Evolutionary conservation across 1,140 invertebrate genomes (phyloP).

Genomic region (Streblospio benedicti): DNA sequence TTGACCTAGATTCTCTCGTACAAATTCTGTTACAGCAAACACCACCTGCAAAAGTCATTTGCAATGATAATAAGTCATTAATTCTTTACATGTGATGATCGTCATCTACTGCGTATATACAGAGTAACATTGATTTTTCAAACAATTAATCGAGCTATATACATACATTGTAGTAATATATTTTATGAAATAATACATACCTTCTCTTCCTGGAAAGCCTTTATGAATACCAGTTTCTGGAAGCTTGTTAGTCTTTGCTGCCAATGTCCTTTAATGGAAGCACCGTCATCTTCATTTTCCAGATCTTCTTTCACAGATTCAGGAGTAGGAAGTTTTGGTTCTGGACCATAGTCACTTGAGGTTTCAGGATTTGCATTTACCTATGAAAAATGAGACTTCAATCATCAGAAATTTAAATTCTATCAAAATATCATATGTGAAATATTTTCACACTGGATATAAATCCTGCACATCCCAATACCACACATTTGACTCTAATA

Average conservation of each 20-base stretch:
- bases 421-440: too few relatives aligned
- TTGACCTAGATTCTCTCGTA: constrained; percentile 63
- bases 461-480: too few relatives aligned
- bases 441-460: too few relatives aligned
- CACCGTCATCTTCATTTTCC: constrained; percentile 20
- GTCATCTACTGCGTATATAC: too few relatives aligned
- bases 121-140: too few relatives aligned
- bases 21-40: constrained; percentile 68
- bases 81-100: background rate
- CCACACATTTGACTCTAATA: too few relatives aligned
- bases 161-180: background rate
- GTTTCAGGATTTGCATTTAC: constrained; percentile 34
- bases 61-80: background rate
- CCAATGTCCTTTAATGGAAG: constrained; percentile 38
- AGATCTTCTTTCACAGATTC: constrained; percentile 18
- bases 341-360: constrained; percentile 28
- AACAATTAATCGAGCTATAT: too few relatives aligned
- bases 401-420: constrained; percentile 56
- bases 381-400: constrained; percentile 38
- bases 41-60: constrained; percentile 51
- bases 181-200: constrained; percentile 18
- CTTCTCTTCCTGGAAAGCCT: constrained; percentile 42
- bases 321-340: constrained; percentile 34
- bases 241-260: constrained; percentile 39
- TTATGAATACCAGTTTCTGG: constrained; percentile 46